Evolutionary conservation across 2,797 vertebrate genomes (phyloP).

Genomic region (Thamnophis elegans): DNA sequence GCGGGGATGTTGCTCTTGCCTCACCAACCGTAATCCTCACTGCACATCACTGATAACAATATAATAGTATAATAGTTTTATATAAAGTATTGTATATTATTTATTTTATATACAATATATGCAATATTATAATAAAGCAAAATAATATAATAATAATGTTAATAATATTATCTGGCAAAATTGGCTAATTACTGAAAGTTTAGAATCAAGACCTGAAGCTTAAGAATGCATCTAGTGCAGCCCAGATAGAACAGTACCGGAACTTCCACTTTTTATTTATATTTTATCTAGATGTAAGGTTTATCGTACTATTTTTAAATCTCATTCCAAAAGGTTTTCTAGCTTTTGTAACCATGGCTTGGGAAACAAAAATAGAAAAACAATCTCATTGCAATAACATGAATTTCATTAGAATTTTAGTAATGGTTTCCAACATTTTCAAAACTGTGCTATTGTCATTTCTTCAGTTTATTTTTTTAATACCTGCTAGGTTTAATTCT

Average conservation of each 20-base stretch:
- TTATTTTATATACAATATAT: not conserved
- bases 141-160: not conserved
- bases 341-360: not conserved
- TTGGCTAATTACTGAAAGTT: not conserved
- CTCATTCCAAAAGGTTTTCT: not conserved
- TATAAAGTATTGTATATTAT: not conserved
- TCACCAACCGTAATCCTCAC: too few species aligned
- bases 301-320: not conserved
- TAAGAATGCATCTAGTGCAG: not conserved
- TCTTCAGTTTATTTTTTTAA: not conserved
- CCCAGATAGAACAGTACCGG: not conserved
- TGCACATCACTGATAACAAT: too few species aligned
- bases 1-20: too few species aligned
- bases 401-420: not conserved
- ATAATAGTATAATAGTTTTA: too few species aligned
- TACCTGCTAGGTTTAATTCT: constrained; percentile 39
- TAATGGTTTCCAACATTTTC: not conserved
- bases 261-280: not conserved
- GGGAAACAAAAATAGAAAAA: not conserved
- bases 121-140: not conserved
- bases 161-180: not conserved
- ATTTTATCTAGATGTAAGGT: not conserved
- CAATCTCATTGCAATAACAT: not conserved
- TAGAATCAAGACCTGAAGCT: not conserved
- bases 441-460: not conserved